Evolutionary conservation across 2,797 vertebrate genomes (phyloP).

Genomic region (Acanthornis magna): DNA sequence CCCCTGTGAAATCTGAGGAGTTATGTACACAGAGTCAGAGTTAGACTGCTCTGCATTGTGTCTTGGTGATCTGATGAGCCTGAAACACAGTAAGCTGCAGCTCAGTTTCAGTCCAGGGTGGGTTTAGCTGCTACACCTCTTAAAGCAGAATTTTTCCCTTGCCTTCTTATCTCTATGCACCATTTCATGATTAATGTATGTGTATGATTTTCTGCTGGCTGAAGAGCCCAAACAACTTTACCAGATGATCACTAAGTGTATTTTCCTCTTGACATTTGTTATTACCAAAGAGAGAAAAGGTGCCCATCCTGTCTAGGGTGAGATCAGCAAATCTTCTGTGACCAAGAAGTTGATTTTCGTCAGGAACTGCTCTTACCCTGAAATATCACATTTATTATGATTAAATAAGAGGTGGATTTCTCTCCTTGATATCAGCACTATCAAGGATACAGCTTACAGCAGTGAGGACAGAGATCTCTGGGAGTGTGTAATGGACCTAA

Average conservation of each 20-base stretch:
- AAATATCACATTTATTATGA: conserved; percentile 43
- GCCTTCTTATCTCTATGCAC: background rate
- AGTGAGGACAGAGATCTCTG: conserved; percentile 33
- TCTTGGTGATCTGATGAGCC: background rate
- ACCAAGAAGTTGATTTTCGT: conserved; percentile 15
- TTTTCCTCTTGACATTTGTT: background rate
- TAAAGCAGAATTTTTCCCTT: background rate
- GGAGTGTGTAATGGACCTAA: conserved; percentile 55
- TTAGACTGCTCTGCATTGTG: background rate
- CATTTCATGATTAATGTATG: background rate
- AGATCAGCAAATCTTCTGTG: conserved; percentile 33
- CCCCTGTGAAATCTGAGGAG: background rate
- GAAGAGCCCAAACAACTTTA: background rate
- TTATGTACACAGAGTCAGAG: background rate
- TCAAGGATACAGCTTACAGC: conserved; percentile 18
- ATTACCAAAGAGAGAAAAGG: background rate
- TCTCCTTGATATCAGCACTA: conserved; percentile 14
- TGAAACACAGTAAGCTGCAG: background rate
- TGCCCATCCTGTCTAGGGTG: background rate
- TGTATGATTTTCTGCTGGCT: background rate
- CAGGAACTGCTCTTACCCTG: conserved; percentile 30
- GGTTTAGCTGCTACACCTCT: background rate
- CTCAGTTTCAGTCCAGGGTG: background rate
- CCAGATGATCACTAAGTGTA: background rate
- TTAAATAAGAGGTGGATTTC: conserved; percentile 53